phyloP scores from a whole-genome alignment of 2,888 invertebrate species.

The Trissolcus brochymenae region DNA sequence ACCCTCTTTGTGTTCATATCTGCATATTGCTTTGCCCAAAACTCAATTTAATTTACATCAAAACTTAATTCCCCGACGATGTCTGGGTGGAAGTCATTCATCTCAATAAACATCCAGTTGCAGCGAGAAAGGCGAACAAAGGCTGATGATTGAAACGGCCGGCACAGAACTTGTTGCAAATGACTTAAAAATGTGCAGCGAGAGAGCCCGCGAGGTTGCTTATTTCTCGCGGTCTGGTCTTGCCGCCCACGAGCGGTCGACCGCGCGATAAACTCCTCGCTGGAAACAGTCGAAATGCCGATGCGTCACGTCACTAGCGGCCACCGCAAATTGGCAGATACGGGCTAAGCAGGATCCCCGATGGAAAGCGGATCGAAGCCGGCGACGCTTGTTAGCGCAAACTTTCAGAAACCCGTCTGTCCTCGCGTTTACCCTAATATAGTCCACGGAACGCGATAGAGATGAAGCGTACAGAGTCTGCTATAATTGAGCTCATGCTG shows the following conservation, averaged over 20 bases:
- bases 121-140: too few relatives aligned
- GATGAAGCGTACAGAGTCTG: constrained; percentile 45
- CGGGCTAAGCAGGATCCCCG: constrained; percentile 56
- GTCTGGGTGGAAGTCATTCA: too few relatives aligned
- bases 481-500: constrained; percentile 41
- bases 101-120: too few relatives aligned
- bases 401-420: constrained; percentile 64
- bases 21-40: constrained; percentile 10
- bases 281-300: constrained; percentile 44
- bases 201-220: background rate
- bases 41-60: constrained; percentile 14
- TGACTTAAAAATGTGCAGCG: too few relatives aligned
- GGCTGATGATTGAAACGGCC: too few relatives aligned
- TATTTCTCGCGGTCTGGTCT: constrained; percentile 33
- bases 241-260: constrained; percentile 37
- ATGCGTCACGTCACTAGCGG: constrained; percentile 47
- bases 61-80: background rate
- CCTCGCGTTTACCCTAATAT: constrained; percentile 64
- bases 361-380: constrained; percentile 59
- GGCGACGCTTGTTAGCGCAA: constrained; percentile 62
- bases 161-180: too few relatives aligned
- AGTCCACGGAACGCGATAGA: constrained; percentile 56
- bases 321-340: constrained; percentile 60
- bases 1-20: constrained; percentile 14
- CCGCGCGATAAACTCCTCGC: constrained; percentile 48